Percentiles rank a stretch among this genome's conserved stretches.
Conservation (phyloP, 2,888 invertebrate species). For the Dorcus hopei region DNA sequence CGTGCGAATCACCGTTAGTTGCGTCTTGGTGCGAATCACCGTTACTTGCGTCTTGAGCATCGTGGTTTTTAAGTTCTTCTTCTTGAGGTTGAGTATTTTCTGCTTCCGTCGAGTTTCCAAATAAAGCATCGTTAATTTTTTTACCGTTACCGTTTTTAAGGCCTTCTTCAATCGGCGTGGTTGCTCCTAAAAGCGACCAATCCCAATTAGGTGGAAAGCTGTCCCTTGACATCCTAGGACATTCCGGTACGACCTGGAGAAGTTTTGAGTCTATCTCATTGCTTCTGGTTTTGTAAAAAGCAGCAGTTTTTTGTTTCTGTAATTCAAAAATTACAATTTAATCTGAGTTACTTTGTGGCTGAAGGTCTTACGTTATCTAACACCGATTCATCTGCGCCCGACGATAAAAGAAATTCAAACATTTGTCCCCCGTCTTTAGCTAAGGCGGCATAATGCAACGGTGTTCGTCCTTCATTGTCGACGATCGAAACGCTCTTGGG, state of each 20-base stretch:
- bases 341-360: background rate
- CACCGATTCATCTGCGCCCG: constrained; percentile 81
- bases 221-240: constrained; percentile 73
- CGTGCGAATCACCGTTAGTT: constrained; percentile 18
- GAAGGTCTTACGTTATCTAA: constrained; percentile 72
- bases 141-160: constrained; percentile 18
- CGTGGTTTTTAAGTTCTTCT: constrained; percentile 28
- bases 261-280: constrained; percentile 74
- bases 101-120: constrained; percentile 20
- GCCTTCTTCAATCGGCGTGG: constrained; percentile 35
- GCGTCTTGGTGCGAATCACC: constrained; percentile 17
- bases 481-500: constrained; percentile 66
- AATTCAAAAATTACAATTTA: constrained; percentile 29
- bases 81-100: constrained; percentile 34
- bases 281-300: constrained; percentile 72
- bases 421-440: constrained; percentile 74
- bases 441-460: constrained; percentile 84
- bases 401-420: constrained; percentile 72
- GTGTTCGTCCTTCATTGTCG: constrained; percentile 82
- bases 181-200: constrained; percentile 63
- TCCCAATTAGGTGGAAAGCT: constrained; percentile 69
- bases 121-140: constrained; percentile 10
- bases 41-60: constrained; percentile 9
- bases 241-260: constrained; percentile 72
- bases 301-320: constrained; percentile 80